Percentiles rank a stretch among this genome's conserved stretches.
Evolutionary conservation across 2,797 vertebrate genomes (phyloP).

Genomic region (Tarsius wallacei): DNA sequence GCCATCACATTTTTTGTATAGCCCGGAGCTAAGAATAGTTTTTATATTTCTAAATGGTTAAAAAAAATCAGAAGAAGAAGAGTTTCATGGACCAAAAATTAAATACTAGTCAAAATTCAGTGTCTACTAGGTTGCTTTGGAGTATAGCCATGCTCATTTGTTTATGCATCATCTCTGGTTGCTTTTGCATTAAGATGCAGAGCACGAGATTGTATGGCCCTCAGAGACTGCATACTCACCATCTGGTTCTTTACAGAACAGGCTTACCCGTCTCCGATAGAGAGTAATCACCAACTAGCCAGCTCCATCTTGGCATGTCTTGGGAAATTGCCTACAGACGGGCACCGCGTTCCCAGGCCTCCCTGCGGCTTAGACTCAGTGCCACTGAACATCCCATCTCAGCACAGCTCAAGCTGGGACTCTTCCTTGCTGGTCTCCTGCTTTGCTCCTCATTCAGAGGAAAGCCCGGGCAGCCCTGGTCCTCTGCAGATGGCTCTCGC

Average conservation of each 20-base stretch:
- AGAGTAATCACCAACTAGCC: background rate
- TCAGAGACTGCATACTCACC: background rate
- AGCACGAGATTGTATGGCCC: background rate
- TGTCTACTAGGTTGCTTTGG: background rate
- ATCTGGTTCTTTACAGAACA: background rate
- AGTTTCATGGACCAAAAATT: background rate
- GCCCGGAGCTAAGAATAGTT: background rate
- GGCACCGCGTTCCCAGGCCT: accelerated
- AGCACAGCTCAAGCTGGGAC: background rate
- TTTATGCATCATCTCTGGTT: background rate
- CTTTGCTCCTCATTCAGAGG: background rate
- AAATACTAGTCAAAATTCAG: background rate
- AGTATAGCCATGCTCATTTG: background rate
- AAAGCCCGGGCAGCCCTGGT: background rate
- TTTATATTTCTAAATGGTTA: background rate
- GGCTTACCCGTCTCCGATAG: background rate
- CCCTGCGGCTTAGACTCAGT: no score
- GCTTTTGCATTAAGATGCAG: background rate
- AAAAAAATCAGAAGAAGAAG: background rate
- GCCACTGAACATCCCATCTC: accelerated
- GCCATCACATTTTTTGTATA: background rate
- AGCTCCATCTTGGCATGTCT: background rate
- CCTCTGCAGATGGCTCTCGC: background rate
- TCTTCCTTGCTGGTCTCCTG: background rate
- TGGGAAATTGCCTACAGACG: background rate